Base-by-base conservation (phyloP, 2,888 invertebrate genomes). In the Baccha elongata region DNA sequence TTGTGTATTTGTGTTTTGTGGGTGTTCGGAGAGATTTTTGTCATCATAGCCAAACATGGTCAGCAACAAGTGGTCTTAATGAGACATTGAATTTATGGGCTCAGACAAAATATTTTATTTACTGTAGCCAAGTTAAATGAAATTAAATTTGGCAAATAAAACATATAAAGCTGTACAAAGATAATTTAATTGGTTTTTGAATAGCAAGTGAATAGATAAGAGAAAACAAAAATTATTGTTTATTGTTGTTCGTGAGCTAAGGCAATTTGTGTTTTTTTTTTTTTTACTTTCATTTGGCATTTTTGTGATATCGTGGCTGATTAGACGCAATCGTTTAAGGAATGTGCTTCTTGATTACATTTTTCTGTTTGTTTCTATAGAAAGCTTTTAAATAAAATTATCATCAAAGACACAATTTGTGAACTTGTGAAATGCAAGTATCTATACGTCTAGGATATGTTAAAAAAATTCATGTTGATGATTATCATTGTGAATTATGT, bases 121-220 rank as follows among this genome's bases (percentile, higher is more conserved):
- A n/a, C n/a, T n/a, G n/a, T n/a, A n/a, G n/a, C n/a, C n/a, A n/a
- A n/a, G n/a, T n/a, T n/a, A n/a, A n/a, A n/a, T n/a, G n/a, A n/a
- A n/a, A n/a, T n/a, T n/a, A n/a, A n/a, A n/a, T n/a, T n/a, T n/a
- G n/a, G n/a, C n/a, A n/a, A n/a, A n/a, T n/a, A 8, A 37, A 21
- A 7, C 64, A 40, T 58, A 15, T n/a, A 35, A 3, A 1, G 11
- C 6, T 23, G 44, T 35, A 65, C 26, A 48, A 19, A 21, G n/a
- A 13, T 7, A 53, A 53, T 44, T 67, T 73, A 67, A 79, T 79
- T 65, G 53, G 53, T 60, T 62, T 74, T 55, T 50, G 62, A 80
- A 80, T 48, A 75, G 48, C 53, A 42, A 68, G n/a, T 53, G 17
- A 62, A 74, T 80, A 48, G 64, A 80, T 75, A 67, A 50, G 55